Base-by-base conservation (phyloP, 2,797 vertebrate species). In the Microctenopoma lineatum region DNA sequence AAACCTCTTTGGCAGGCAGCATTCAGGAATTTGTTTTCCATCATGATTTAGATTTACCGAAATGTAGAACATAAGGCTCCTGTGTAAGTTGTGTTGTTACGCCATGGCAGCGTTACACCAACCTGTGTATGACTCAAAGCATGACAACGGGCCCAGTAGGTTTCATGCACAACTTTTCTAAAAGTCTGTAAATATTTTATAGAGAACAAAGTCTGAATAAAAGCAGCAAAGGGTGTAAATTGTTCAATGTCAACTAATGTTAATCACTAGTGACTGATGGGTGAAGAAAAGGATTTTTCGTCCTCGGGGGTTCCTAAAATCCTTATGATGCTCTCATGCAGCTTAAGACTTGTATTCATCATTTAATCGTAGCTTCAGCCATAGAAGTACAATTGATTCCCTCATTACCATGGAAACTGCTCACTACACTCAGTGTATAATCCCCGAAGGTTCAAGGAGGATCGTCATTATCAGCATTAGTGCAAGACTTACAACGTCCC, bases 381-480 rank as follows among this genome's bases (percentile, higher is more conserved):
- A 9, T 36, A 62, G 53, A 45, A 3, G 55, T 52, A 5, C 56
- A 51, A 8, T 50, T 44, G 67, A 78, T 73, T 61, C 47, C 45
- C 41, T 73, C 45, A 62, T 81, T 67, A 62, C 54, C 66, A 83
- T 69, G 75, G 62, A 68, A 80, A 79, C 79, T n/a, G 66, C 57
- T 72, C 44, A 16, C 58, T 36, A 46, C 55, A 9, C 46, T 58
- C 46, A 7, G 29, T 57, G 16, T 58, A 38, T 34, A 65, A 56
- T 56, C 66, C 62, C 47, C 50, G 62, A 68, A 66, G 65, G 59
- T 60, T 70, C 45, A 14, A 44, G 34, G 50, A 5, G 38, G 44
- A 74, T 79, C 41, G 25, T 73, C 70, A 55, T 61, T 58, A 54
- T 53, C 14, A 73, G 57, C 45, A 46, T 50, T 47, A 11, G 45